phyloP scores from a whole-genome alignment of 1,140 invertebrate species.

The Cotesia chilonis region DNA sequence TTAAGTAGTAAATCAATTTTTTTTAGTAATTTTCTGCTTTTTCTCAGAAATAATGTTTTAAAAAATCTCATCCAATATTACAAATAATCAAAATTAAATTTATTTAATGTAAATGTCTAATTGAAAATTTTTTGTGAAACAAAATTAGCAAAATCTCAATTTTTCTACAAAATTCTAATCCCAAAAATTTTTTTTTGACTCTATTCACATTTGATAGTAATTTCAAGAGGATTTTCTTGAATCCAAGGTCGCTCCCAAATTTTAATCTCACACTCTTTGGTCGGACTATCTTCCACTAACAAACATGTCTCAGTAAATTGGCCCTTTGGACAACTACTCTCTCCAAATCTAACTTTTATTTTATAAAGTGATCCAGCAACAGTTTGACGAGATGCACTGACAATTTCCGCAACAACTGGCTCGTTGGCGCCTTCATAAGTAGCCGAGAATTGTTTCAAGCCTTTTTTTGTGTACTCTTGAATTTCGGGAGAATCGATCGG shows the following conservation, averaged over 20 bases:
- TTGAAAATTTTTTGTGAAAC: too few species aligned
- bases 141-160: too few species aligned
- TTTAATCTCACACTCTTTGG: slow-evolving; percentile 64
- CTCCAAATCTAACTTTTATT: slow-evolving; percentile 64
- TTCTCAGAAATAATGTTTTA: too few species aligned
- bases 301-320: slow-evolving; percentile 45
- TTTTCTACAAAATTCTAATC: too few species aligned
- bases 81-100: too few species aligned
- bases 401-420: slow-evolving; percentile 55
- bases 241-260: slow-evolving; percentile 73
- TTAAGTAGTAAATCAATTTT: too few species aligned
- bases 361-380: slow-evolving; percentile 63
- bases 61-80: too few species aligned
- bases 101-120: too few species aligned
- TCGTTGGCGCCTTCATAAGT: slow-evolving; percentile 53
- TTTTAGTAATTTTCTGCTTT: too few species aligned
- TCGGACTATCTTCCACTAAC: slow-evolving; percentile 44
- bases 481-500: slow-evolving; percentile 55
- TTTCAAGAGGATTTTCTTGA: slow-evolving; percentile 61
- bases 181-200: not conserved
- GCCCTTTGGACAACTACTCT: slow-evolving; percentile 64
- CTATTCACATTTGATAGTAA: slow-evolving; percentile 62
- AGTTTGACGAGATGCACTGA: slow-evolving; percentile 56
- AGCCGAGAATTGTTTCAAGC: slow-evolving; percentile 53
- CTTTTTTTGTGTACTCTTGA: slow-evolving; percentile 51